phyloP scores from a whole-genome alignment of 2,797 vertebrate genomes.

The Mallotus villosus region DNA sequence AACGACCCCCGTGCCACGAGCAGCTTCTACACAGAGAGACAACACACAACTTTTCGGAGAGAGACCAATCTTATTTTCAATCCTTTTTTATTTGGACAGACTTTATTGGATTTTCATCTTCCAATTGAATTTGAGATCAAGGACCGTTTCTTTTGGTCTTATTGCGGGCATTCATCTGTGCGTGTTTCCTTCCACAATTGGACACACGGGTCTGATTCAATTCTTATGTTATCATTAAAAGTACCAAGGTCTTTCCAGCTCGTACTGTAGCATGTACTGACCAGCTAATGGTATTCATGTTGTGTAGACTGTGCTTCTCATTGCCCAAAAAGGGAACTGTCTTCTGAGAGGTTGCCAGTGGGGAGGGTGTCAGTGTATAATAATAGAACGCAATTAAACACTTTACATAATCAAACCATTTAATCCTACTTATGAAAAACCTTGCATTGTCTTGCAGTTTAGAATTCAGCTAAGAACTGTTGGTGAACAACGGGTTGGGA shows the following conservation, averaged over 20 bases:
- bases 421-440: conserved; percentile 47
- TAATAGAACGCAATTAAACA: conserved; percentile 10
- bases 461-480: no score
- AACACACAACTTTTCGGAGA: neutral
- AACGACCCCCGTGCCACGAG: neutral
- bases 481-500: neutral
- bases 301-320: no score
- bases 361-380: neutral
- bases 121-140: conserved; percentile 27
- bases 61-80: neutral
- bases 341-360: no score
- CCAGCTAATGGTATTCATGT: neutral
- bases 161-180: neutral
- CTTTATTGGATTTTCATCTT: conserved; percentile 20
- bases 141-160: conserved; percentile 10
- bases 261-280: neutral
- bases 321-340: no score
- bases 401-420: conserved; percentile 27
- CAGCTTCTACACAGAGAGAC: neutral
- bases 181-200: neutral
- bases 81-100: neutral
- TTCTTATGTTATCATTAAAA: neutral
- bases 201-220: neutral
- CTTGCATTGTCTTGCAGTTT: conserved; percentile 43
- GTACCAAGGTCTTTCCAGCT: neutral